Base-by-base conservation (phyloP, 2,888 invertebrate species). In the Dynastes maya region DNA sequence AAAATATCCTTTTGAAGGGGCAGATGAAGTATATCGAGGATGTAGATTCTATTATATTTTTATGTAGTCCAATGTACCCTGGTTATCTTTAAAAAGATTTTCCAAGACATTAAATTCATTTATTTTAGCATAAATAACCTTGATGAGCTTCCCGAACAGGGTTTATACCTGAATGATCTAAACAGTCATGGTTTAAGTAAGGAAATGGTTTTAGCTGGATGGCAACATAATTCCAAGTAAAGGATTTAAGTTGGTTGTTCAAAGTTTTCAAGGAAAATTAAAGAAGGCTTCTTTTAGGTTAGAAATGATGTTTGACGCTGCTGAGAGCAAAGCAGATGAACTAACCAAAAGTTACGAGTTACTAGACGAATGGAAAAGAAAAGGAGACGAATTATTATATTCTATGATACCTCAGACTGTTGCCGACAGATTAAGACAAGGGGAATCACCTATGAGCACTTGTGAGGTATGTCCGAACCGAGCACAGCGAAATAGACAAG, bases 341-440 rank as follows among this genome's bases (percentile, higher is more conserved):
- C 89, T 97, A 79, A 95, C 96, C 85, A 93, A 94, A 82, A 96
- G 95, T 51, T 91, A 96, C 84, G 91, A 93, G 72, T 89, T 96
- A 27, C 89, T 95, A n/a, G 96, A 97, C 85, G 93, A 94, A 40
- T 97, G 96, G 96, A 96, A 96, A 87, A 92, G 93, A 78, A 93
- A 95, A 82, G 95, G 96, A 0, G 96, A 97, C 85, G 95, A 95
- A 82, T 90, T 97, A 2, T 90, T 97, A 0, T 97, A 97, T 86
- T 96, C 97, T 0, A 97, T 97, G 97, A 96, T 97, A 85, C 97
- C 97, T 0, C 93, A 94, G 84, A 93, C 94, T 1, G 94, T 97
- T 16, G 97, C 96, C 0, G 95, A 96, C 85, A 91, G 95, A 80
- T 90, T 97, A 83, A 91, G 96, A 79, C 90, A 92, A 29, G 97